These are phyloP conservation scores for Irena cyanogastra DNA, from an alignment of 2,113 vertebrate genomes.

Conservation along the genomic window DNA sequence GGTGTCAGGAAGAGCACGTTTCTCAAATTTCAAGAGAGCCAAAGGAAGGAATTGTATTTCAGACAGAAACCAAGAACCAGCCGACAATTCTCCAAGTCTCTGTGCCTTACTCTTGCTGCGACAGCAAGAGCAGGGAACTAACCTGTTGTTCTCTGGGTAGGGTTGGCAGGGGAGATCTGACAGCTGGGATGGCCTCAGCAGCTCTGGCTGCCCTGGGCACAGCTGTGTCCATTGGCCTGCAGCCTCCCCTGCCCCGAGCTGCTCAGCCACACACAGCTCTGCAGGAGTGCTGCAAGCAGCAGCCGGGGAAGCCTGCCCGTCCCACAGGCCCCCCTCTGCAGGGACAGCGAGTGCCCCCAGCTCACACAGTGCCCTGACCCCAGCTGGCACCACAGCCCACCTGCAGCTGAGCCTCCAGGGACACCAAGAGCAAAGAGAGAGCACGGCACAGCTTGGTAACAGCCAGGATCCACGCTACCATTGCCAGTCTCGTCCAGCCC, in stretches of 20 bases:
- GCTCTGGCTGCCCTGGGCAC: not conserved
- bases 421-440: not conserved
- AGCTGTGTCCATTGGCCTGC: not conserved
- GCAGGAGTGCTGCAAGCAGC: rapidly evolving
- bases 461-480: not conserved
- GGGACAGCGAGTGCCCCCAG: rapidly evolving
- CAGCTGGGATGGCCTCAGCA: not conserved
- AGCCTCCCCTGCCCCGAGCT: no score
- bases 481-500: not conserved
- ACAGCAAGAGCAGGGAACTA: not conserved
- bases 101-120: not conserved
- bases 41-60: not conserved
- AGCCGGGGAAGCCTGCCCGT: not conserved
- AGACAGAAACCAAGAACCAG: not conserved
- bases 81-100: rapidly evolving
- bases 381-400: not conserved
- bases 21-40: not conserved
- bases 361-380: rapidly evolving
- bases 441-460: rapidly evolving
- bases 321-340: not conserved
- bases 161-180: not conserved
- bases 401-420: not conserved
- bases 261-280: no score
- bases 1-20: not conserved
- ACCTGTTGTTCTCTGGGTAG: not conserved